Base-by-base conservation (phyloP, 2,113 vertebrate species). In the Alethe diademata region DNA sequence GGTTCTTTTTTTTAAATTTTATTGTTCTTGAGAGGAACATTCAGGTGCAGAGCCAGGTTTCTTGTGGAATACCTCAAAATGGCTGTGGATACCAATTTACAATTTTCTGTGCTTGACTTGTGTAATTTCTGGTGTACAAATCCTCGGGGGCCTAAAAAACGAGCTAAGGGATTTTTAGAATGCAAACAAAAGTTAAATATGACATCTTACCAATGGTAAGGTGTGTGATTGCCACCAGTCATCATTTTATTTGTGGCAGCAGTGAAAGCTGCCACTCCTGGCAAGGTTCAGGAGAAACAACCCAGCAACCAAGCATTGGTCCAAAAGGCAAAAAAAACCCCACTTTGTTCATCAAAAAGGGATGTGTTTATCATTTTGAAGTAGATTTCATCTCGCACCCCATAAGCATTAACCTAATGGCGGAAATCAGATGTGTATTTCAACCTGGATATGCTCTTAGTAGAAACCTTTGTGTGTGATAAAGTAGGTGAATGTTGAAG, bases 121-220 rank as follows among this genome's bases (percentile, higher is more conserved):
- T 93, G 79, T 95, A 43, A 95, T 96, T 96, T 97, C 95, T 96
- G 92, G 90, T 97, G 95, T 95, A 86, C 69, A 88, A 93, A 96
- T 82, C 88, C 72, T 88, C 36, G 33, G 88, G 47, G 92, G 64
- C 78, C 90, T 86, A 48, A 75, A 86, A 86, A 74, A n/a, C 2
- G 1, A 95, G 65, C 47, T 26, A 69, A 91, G 45, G 7, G 13
- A 56, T 95, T 91, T 60, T 88, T 38, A 88, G 83, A 93, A 84
- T 3, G 16, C 79, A 35, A 92, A 58, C 43, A 79, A 66, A 80
- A 85, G 50, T 47, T 87, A 87, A 93, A 57, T n/a, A 33, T 1
- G 8, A 8, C n/a, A 43, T 36, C 47, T 67, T 76, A n/a, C 29
- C 36, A 25, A 28, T 9, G 65, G 70, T 65, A 28, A 84, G 36